A percentile compares a stretch with the other conserved stretches of the same genome.
Conservation (phyloP, 2,888 invertebrate species). For the Monoplex corrugatus region DNA sequence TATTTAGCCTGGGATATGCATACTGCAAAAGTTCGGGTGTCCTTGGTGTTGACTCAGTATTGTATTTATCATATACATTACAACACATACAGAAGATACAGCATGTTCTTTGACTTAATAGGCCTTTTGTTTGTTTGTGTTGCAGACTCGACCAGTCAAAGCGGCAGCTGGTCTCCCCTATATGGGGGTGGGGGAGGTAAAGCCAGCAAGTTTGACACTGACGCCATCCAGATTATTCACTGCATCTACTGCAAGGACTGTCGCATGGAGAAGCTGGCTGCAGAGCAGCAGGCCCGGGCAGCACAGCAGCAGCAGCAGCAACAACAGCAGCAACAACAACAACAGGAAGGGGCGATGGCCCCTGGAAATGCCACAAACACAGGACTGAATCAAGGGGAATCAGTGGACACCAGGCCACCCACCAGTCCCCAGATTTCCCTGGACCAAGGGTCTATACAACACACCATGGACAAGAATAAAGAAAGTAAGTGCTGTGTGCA, state of each 20-base stretch:
- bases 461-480: constrained; percentile 97
- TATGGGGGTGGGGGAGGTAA: constrained; percentile 66
- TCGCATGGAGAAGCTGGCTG: constrained; percentile 74
- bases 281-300: constrained; percentile 62
- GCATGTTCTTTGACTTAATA: too few relatives aligned
- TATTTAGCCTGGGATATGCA: too few relatives aligned
- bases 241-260: constrained; percentile 79
- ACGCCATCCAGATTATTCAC: constrained; percentile 77
- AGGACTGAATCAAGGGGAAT: constrained; percentile 38
- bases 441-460: constrained; percentile 95
- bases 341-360: background rate
- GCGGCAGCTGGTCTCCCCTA: constrained; percentile 71
- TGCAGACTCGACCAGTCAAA: constrained; percentile 72
- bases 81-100: too few relatives aligned
- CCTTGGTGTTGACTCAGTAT: too few relatives aligned
- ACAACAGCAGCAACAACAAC: constrained; percentile 31
- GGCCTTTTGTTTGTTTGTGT: constrained; percentile 20
- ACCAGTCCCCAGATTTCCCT: constrained; percentile 91
- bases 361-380: background rate
- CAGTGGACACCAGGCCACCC: constrained; percentile 57
- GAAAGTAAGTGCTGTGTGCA: constrained; percentile 93
- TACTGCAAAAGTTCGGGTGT: too few relatives aligned
- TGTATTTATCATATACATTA: too few relatives aligned
- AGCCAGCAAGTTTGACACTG: constrained; percentile 68
- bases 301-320: constrained; percentile 44